phyloP scores from a whole-genome alignment of 2,888 invertebrate genomes.

The Tenthredo scrophulariae region DNA sequence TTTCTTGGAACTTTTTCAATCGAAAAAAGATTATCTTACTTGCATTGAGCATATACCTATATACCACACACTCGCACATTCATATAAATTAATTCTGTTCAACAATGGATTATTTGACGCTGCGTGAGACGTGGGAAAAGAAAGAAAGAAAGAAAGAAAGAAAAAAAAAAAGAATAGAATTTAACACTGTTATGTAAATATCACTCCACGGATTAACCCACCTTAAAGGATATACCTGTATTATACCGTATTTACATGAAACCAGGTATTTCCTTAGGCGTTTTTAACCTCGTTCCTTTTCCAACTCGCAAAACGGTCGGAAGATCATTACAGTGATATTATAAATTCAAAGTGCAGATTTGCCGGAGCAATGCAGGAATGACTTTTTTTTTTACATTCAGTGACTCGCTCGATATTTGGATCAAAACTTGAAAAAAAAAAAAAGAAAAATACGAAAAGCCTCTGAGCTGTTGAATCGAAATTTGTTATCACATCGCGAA shows the following conservation, averaged over 20 bases:
- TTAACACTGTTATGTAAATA: constrained; percentile 33
- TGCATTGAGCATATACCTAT: background rate
- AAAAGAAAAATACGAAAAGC: background rate
- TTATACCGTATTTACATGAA: background rate
- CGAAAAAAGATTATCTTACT: background rate
- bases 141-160: background rate
- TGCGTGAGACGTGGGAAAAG: background rate
- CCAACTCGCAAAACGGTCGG: background rate
- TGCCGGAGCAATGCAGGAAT: background rate
- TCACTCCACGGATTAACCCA: background rate
- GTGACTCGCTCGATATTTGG: background rate
- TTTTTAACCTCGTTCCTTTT: background rate
- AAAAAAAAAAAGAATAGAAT: background rate
- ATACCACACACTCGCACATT: background rate
- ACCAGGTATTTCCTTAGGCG: constrained; percentile 15
- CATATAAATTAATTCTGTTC: background rate
- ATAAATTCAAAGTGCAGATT: constrained; percentile 13
- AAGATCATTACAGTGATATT: constrained; percentile 9
- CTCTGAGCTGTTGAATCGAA: background rate
- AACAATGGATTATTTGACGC: constrained; percentile 16
- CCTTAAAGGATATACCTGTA: background rate
- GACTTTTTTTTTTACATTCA: background rate
- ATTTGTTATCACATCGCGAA: background rate
- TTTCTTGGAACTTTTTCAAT: background rate
- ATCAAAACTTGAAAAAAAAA: background rate